Evolutionary conservation across 2,113 vertebrate genomes (phyloP).

Genomic region (Phainopepla nitens): DNA sequence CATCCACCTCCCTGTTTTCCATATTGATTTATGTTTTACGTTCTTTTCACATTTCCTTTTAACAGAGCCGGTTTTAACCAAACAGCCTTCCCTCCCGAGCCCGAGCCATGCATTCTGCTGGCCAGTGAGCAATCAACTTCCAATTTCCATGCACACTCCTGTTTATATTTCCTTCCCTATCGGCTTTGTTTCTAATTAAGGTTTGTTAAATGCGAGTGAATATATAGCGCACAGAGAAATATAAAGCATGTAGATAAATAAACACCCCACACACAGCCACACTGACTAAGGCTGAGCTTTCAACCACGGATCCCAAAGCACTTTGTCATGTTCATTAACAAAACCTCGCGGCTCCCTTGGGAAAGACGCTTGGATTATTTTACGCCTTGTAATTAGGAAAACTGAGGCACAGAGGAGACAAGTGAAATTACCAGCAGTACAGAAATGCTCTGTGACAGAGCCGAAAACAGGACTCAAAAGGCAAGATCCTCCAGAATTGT

Average conservation of each 20-base stretch:
- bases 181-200: slow-evolving; percentile 61
- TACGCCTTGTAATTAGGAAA: slow-evolving; percentile 60
- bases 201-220: slow-evolving; percentile 38
- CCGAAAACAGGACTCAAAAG: not conserved
- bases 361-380: slow-evolving; percentile 40
- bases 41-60: slow-evolving; percentile 55
- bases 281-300: slow-evolving; percentile 1
- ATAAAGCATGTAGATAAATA: slow-evolving; percentile 53
- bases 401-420: slow-evolving; percentile 60
- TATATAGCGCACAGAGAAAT: slow-evolving; percentile 10
- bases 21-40: slow-evolving; percentile 38
- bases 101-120: not conserved
- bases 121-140: slow-evolving; percentile 49
- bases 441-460: not conserved
- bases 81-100: slow-evolving; percentile 6
- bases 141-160: slow-evolving; percentile 49
- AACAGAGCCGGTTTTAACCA: slow-evolving; percentile 3
- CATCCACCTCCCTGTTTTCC: slow-evolving; percentile 53
- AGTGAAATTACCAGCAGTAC: slow-evolving; percentile 38
- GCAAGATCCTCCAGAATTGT: not conserved
- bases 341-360: slow-evolving; percentile 50
- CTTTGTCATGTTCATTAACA: slow-evolving; percentile 61
- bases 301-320: slow-evolving; percentile 56
- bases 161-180: slow-evolving; percentile 58
- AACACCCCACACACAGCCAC: slow-evolving; percentile 1